Conservation (phyloP, 2,797 vertebrate species). For the Peromyscus nudipes region DNA sequence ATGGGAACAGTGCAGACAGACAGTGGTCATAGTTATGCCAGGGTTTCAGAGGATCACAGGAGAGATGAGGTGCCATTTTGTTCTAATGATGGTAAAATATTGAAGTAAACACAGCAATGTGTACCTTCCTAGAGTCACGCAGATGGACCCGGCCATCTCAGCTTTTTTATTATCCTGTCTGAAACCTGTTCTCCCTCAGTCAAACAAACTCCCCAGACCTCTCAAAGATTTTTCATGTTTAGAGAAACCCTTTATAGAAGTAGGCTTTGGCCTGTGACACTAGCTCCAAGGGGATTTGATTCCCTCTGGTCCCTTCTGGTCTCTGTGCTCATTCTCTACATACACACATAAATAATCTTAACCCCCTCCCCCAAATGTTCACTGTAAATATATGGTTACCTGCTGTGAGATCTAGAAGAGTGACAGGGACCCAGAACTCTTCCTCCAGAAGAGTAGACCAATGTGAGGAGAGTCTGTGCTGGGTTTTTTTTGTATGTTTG, state of each 20-base stretch:
- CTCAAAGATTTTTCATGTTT: background rate
- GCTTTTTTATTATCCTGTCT: background rate
- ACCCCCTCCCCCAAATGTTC: background rate
- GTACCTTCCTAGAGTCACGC: background rate
- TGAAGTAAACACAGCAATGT: no score
- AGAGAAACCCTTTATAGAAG: background rate
- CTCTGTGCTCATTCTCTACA: background rate
- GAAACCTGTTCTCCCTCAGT: background rate
- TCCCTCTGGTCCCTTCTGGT: background rate
- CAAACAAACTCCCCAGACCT: background rate
- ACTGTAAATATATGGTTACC: background rate
- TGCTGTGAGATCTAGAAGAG: background rate
- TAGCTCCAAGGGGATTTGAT: background rate
- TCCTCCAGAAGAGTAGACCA: background rate
- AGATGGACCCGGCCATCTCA: background rate
- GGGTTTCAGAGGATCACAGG: no score
- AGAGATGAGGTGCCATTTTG: background rate
- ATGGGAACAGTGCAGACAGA: background rate
- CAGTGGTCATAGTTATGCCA: rapidly evolving
- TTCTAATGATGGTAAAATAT: background rate
- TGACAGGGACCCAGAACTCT: background rate
- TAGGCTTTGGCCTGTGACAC: background rate
- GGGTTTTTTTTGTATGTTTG: no score
- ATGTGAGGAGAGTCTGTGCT: background rate
- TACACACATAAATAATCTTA: background rate